Evolutionary conservation across 2,888 invertebrate genomes (phyloP).

Genomic region (Salpingus planirostris): DNA sequence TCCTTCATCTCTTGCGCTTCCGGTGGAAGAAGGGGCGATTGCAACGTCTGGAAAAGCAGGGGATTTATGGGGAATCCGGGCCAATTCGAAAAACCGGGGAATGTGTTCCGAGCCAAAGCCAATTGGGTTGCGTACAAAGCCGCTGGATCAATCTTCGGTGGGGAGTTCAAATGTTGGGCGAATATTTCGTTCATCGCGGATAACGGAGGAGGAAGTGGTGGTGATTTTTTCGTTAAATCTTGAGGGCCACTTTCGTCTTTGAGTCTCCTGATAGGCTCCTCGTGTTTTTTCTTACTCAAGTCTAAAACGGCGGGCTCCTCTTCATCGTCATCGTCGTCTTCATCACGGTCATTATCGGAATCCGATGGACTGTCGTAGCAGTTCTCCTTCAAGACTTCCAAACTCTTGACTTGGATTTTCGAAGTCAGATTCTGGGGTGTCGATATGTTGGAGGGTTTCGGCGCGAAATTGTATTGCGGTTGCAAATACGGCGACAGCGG

Average conservation of each 20-base stretch:
- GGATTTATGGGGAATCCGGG: slow-evolving; percentile 57
- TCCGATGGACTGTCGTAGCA: slow-evolving; percentile 40
- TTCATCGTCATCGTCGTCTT: slow-evolving; percentile 27
- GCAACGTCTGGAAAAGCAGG: slow-evolving; percentile 52
- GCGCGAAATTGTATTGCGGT: slow-evolving; percentile 23
- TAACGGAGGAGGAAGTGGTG: slow-evolving; percentile 21
- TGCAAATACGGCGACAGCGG: slow-evolving; percentile 21
- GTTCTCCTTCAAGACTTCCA: slow-evolving; percentile 53
- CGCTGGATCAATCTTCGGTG: slow-evolving; percentile 53
- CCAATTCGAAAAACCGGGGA: slow-evolving; percentile 33
- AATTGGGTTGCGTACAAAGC: slow-evolving; percentile 54
- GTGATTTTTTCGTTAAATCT: slow-evolving; percentile 40
- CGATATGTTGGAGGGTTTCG: slow-evolving; percentile 23
- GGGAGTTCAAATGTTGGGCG: slow-evolving; percentile 58
- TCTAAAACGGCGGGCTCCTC: slow-evolving; percentile 52
- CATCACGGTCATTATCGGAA: slow-evolving; percentile 24
- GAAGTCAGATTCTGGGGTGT: slow-evolving; percentile 22
- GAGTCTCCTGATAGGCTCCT: slow-evolving; percentile 26
- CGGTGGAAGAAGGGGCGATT: slow-evolving; percentile 44
- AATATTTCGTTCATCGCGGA: slow-evolving; percentile 42
- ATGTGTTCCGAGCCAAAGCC: slow-evolving; percentile 50
- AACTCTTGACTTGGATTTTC: slow-evolving; percentile 47
- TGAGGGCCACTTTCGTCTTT: slow-evolving; percentile 35
- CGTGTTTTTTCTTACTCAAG: slow-evolving; percentile 63
- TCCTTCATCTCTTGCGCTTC: slow-evolving; percentile 62